These are phyloP conservation scores for Micrastur ruficollis DNA, from an alignment of 2,797 vertebrate genomes.

Conservation along the genomic window DNA sequence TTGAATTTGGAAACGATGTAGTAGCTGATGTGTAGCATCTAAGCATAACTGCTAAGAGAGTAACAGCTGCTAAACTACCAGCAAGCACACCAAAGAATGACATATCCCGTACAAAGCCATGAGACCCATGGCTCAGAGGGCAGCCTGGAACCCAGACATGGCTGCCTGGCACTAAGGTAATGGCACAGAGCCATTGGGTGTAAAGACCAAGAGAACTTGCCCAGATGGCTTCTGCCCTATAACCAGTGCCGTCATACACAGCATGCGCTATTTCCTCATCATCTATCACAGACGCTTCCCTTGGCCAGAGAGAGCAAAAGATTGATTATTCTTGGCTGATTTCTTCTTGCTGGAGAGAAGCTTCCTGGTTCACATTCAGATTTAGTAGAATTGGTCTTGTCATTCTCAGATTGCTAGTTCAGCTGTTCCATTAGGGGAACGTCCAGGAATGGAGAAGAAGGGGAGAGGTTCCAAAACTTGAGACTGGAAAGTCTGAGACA, in stretches of 20 bases:
- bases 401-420: conserved; percentile 13
- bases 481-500: not conserved
- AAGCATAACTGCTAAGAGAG: not conserved
- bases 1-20: not conserved
- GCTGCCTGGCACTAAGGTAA: not conserved
- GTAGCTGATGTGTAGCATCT: not conserved
- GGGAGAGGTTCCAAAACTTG: not conserved
- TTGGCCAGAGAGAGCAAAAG: conserved; percentile 11
- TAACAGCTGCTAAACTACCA: not conserved
- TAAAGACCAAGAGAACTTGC: conserved; percentile 10
- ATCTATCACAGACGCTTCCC: conserved; percentile 5
- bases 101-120: not conserved
- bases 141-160: conserved; percentile 1
- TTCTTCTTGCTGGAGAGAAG: conserved; percentile 16
- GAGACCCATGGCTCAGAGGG: not conserved
- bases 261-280: conserved; percentile 29
- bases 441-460: not conserved
- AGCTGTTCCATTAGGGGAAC: not conserved
- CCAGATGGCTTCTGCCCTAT: conserved; percentile 35
- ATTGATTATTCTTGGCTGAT: conserved; percentile 42
- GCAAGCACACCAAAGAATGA: not conserved
- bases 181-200: not conserved
- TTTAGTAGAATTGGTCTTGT: conserved; percentile 22
- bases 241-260: not conserved
- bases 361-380: not conserved